Base-by-base conservation (phyloP, 2,113 vertebrate genomes). In the Istiophorus platypterus region DNA sequence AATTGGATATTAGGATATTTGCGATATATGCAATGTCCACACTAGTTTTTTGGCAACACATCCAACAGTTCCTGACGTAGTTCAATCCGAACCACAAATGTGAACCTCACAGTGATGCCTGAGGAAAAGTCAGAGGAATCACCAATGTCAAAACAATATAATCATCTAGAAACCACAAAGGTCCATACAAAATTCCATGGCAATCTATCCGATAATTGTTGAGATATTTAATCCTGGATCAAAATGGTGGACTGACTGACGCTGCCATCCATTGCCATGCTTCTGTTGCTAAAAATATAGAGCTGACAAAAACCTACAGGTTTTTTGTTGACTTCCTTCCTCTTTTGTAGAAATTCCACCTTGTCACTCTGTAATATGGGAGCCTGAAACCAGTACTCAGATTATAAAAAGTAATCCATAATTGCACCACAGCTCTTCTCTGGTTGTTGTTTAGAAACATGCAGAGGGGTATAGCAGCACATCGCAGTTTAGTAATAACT, bases 401-500 rank as follows among this genome's bases (percentile, higher is more conserved):
- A 75, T 54, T 62, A 18, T 34, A 34, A 39, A 79, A 78, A 39
- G 5, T 2, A 69, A 47, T n/a, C 26, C 13, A 66, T 31, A 27
- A 20, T 63, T 80, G 13, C 34, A 63, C 31, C 22, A 61, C 4
- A 49, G 22, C n/a, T 14, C 31, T 62, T 31, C 67, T 64, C 57
- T 41, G n/a, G 34, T 72, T 65, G 63, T 34, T 81, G 63, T 62
- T 75, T 45, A 57, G 26, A 39, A 45, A 62, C 34, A 58, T 13
- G 42, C 45, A 79, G 20, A 85, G n/a, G n/a, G n/a, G n/a, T n/a
- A n/a, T n/a, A n/a, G n/a, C n/a, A n/a, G n/a, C n/a, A n/a, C n/a
- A n/a, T n/a, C n/a, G 67, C 37, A 15, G 58, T 57, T 82, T 20
- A 26, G 68, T 49, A 76, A 81, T 76, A 39, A 84, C 63, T 88